These are phyloP conservation scores for Asarcornis scutulata DNA, from an alignment of 2,113 vertebrate genomes.

Conservation along the genomic window DNA sequence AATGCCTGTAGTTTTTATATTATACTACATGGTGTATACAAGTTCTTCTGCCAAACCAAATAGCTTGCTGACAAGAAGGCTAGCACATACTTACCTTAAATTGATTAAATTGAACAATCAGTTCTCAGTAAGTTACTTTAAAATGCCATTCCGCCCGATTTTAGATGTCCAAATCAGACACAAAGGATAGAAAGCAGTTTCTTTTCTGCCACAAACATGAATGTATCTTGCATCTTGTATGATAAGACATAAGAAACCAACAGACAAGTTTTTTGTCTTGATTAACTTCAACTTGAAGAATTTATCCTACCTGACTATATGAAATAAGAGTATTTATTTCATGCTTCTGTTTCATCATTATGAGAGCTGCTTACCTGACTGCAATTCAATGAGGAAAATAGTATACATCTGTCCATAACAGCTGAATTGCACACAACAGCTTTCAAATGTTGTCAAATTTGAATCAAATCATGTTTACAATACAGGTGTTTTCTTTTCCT, in stretches of 20 bases:
- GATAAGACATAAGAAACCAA: neutral
- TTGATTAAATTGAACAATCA: neutral
- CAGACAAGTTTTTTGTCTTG: neutral
- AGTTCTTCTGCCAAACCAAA: neutral
- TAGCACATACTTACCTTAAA: neutral
- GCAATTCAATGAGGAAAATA: neutral
- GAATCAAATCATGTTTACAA: neutral
- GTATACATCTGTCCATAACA: neutral
- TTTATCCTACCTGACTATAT: neutral
- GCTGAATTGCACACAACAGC: neutral
- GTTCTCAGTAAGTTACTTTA: neutral
- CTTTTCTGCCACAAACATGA: neutral
- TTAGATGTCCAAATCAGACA: neutral
- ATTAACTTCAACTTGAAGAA: neutral
- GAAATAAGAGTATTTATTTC: neutral
- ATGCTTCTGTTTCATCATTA: neutral
- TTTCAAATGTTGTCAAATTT: neutral
- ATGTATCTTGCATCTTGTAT: rapidly evolving
- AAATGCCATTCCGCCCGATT: neutral
- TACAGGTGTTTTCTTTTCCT: neutral
- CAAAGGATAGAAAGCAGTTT: rapidly evolving
- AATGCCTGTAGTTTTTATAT: neutral
- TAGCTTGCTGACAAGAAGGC: neutral
- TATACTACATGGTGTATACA: neutral
- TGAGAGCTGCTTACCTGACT: neutral